These are phyloP conservation scores for Reinhardtius hippoglossoides DNA, from an alignment of 2,113 vertebrate genomes.

Conservation along the genomic window DNA sequence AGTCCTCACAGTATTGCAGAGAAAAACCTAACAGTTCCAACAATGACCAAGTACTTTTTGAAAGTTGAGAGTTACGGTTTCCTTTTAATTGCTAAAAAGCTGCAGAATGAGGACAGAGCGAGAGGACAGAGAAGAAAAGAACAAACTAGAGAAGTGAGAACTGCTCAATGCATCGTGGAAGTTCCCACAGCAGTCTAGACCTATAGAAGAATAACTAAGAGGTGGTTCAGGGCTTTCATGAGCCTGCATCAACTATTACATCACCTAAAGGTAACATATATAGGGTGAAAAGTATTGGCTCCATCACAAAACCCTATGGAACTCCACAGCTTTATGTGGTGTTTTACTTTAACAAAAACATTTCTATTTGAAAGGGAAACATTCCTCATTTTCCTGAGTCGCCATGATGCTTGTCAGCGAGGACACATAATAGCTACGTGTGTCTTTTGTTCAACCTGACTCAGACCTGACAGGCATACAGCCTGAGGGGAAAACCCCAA, in stretches of 20 bases:
- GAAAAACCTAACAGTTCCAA: not conserved
- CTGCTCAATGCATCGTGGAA: not conserved
- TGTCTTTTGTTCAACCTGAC: too few relatives aligned
- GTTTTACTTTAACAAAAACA: too few relatives aligned
- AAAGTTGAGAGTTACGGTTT: not conserved
- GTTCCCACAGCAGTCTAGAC: not conserved
- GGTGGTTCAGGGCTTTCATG: not conserved
- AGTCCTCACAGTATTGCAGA: not conserved
- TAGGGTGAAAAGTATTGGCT: not conserved
- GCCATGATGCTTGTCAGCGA: too few relatives aligned
- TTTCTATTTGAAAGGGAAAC: too few relatives aligned
- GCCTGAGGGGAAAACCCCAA: too few relatives aligned
- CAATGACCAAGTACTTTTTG: not conserved
- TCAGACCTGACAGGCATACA: too few relatives aligned
- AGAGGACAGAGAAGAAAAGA: not conserved
- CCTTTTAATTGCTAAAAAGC: not conserved
- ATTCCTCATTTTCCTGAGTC: too few relatives aligned
- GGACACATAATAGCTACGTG: too few relatives aligned
- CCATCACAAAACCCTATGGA: too few relatives aligned
- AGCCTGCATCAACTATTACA: not conserved
- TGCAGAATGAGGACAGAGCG: not conserved
- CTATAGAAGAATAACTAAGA: not conserved
- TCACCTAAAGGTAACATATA: not conserved
- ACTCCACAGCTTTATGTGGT: too few relatives aligned
- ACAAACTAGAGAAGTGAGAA: not conserved